phyloP scores from a whole-genome alignment of 2,888 invertebrate species.

The Leptinotarsa haldemani region DNA sequence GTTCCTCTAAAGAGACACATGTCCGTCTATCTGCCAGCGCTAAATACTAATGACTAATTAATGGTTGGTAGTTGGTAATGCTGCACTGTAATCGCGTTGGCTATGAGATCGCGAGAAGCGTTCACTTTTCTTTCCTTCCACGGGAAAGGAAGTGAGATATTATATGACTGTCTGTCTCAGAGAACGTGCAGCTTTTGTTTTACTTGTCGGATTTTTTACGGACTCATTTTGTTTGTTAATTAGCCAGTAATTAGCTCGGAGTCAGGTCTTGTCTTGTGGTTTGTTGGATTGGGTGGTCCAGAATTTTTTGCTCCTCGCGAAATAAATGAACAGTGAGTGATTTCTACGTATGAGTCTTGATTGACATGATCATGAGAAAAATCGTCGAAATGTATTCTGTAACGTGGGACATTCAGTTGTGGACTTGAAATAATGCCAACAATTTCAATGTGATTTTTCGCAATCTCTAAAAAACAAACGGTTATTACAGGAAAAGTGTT shows the following conservation, averaged over 20 bases:
- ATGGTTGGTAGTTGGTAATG: conserved; percentile 21
- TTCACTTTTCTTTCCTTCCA: conserved; percentile 23
- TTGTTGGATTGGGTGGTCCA: conserved; percentile 44
- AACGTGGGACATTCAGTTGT: too few species aligned
- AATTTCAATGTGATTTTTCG: too few species aligned
- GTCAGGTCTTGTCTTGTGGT: conserved; percentile 42
- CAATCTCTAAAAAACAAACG: too few species aligned
- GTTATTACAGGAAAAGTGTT: too few species aligned
- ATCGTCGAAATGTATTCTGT: too few species aligned
- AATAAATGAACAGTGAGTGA: conserved; percentile 27
- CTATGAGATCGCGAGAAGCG: conserved; percentile 19
- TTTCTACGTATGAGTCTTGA: conserved; percentile 14
- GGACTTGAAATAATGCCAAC: too few species aligned
- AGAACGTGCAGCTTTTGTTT: conserved; percentile 51
- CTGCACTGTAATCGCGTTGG: conserved; percentile 19
- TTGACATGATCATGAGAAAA: neutral
- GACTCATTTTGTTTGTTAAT: conserved; percentile 55
- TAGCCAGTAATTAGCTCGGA: conserved; percentile 56
- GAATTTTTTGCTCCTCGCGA: conserved; percentile 30
- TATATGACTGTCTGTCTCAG: conserved; percentile 54
- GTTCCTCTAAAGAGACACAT: conserved; percentile 44
- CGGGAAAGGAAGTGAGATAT: conserved; percentile 59
- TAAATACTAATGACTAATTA: conserved; percentile 51
- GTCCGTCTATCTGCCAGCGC: conserved; percentile 46
- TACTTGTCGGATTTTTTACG: conserved; percentile 42